Evolutionary conservation across 2,113 vertebrate genomes (phyloP), one percentile per base, ranked within the genome.

Genomic region (Microtus pennsylvanicus): DNA sequence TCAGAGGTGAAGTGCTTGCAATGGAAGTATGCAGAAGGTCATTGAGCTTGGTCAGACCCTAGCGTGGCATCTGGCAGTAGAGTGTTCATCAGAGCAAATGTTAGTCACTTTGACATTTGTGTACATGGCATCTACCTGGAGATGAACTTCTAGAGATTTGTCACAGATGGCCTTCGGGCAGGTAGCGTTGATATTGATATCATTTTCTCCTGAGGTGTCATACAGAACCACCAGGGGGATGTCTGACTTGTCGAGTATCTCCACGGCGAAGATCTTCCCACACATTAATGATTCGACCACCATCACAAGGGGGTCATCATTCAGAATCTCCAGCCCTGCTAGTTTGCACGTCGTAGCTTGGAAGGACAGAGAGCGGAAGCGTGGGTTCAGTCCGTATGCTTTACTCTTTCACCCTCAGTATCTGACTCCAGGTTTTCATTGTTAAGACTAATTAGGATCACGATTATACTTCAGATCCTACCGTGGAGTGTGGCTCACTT

Each of bases 271-370:
- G 93, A 99, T 99, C 96, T 99, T 99, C 47, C 98, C 99, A 47
- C 98, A 98, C 30, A 99, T 99, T 97, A 99, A 95, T 1, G 98
- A 98, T 74, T 99, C 98, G 93, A 99, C 98, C 38, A 97, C 96
- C 70, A 99, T 99, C 92, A 99, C 97, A 50, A 99, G 97, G 24
- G 98, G 97, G 86, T 99, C 98, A 96, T 99, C 98, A 93, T 97
- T 99, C 95, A 99, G 99, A 7, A 96, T 93, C 98, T 99, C 99
- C 97, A 99, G 97, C 70, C 99, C 99, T 99, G 99, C 99, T 35
- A 99, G 98, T 93, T 98, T 99, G 96, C 99, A 99, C 97, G 98
- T 99, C 10, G 98, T 98, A 87, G 99, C 99, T 98, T 99, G 99
- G 96, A 99, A 99, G 42, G 99, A 99, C 63, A 99, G 98, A 0